Percentiles rank a stretch among this genome's conserved stretches.
Evolutionary conservation across 2,113 vertebrate species (phyloP).

Genomic region (Poecilia latipinna): DNA sequence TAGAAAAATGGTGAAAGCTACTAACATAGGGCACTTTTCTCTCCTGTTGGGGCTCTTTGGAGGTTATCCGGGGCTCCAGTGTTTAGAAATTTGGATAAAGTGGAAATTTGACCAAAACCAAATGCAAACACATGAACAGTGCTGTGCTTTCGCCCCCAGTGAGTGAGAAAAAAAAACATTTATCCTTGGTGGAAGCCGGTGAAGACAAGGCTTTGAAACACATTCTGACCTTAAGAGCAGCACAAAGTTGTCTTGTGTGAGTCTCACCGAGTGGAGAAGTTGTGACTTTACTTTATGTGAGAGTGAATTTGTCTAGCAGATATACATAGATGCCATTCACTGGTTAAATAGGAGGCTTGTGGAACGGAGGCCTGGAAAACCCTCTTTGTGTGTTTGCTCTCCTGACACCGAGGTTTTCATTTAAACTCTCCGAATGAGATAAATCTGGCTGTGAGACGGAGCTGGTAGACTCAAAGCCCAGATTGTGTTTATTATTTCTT

Average conservation of each 20-base stretch:
- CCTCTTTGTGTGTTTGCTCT: slow-evolving; percentile 5
- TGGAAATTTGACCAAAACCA: slow-evolving; percentile 20
- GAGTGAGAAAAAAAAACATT: slow-evolving; percentile 35
- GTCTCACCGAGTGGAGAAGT: slow-evolving; percentile 46
- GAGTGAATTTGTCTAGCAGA: slow-evolving; percentile 50
- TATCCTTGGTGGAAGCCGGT: slow-evolving; percentile 46
- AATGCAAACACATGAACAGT: slow-evolving; percentile 8
- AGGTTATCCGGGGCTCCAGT: slow-evolving; percentile 15
- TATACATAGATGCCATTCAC: slow-evolving; percentile 73
- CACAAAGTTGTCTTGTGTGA: slow-evolving; percentile 71
- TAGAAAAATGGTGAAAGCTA: not conserved
- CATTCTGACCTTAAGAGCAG: slow-evolving; percentile 45
- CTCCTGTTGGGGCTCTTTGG: slow-evolving; percentile 14
- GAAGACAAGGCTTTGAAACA: slow-evolving; percentile 42
- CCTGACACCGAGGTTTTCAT: slow-evolving; percentile 1
- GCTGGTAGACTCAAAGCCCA: slow-evolving; percentile 1
- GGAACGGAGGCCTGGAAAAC: slow-evolving; percentile 25
- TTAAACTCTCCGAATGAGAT: not conserved
- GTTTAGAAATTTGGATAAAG: slow-evolving; percentile 26
- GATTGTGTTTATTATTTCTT: not conserved
- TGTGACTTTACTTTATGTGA: slow-evolving; percentile 42
- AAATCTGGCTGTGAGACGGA: not conserved
- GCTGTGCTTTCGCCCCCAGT: slow-evolving; percentile 17
- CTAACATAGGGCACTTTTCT: slow-evolving; percentile 1
- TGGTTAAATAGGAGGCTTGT: slow-evolving; percentile 58